Evolutionary conservation across 2,113 vertebrate species (phyloP).

Genomic region (Tragulus kanchil): DNA sequence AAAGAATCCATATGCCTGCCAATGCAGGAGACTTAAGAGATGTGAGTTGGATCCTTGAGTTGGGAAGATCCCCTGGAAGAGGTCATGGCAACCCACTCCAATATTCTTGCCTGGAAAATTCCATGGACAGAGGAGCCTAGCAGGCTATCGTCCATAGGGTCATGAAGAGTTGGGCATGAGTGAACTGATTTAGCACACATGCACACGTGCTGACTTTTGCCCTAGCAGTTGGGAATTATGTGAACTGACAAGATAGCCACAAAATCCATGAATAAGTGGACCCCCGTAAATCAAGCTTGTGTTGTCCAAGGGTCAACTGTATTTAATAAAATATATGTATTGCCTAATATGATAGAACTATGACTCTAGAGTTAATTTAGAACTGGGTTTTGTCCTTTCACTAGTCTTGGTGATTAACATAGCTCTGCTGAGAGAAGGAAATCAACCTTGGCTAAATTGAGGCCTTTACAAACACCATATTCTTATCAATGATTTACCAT

Average conservation of each 20-base stretch:
- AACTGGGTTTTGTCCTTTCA: not conserved
- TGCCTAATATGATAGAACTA: constrained; percentile 18
- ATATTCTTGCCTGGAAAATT: no score
- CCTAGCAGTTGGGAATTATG: not conserved
- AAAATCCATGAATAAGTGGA: not conserved
- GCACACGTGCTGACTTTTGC: no score
- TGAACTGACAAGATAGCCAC: not conserved
- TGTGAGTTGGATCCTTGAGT: no score
- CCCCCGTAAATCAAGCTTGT: not conserved
- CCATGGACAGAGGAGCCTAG: no score
- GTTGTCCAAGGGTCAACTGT: not conserved
- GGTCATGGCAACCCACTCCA: no score
- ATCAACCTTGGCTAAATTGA: not conserved
- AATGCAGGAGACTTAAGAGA: no score
- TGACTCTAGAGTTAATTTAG: not conserved
- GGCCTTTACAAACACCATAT: not conserved
- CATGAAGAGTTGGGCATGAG: no score
- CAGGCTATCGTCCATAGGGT: no score
- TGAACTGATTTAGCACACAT: no score
- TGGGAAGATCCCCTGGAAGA: no score
- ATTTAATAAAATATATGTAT: constrained; percentile 45
- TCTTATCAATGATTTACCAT: not conserved
- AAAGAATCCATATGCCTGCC: no score
- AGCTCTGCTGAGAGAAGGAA: not conserved
- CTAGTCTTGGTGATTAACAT: not conserved